Percentiles rank a stretch among this genome's conserved stretches.
These are phyloP conservation scores for Dromococcyx pavoninus DNA, from an alignment of 2,797 vertebrate genomes.

Conservation along the genomic window DNA sequence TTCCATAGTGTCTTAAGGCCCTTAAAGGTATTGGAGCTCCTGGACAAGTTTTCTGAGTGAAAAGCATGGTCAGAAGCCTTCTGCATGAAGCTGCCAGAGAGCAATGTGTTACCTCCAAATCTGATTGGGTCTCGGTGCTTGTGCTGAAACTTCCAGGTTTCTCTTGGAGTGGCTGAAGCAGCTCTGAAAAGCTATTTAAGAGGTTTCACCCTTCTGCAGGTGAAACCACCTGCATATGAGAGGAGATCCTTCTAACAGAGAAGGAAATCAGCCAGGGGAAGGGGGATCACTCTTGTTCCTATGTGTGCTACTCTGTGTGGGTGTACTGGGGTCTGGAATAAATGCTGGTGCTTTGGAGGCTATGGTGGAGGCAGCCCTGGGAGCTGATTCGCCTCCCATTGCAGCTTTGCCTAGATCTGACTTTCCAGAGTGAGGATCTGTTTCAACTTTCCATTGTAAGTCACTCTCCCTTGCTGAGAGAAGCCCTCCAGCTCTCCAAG, in stretches of 20 bases:
- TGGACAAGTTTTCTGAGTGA: neutral
- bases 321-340: neutral
- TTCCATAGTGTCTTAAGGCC: neutral
- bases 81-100: neutral
- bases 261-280: neutral
- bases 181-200: neutral
- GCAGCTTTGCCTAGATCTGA: neutral
- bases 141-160: neutral
- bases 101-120: too few species aligned
- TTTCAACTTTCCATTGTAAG: neutral
- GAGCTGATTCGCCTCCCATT: neutral
- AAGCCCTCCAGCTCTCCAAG: neutral
- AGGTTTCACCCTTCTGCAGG: neutral
- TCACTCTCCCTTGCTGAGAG: neutral
- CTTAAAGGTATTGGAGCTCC: neutral
- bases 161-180: neutral
- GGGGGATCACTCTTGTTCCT: neutral
- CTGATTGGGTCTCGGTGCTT: accelerated
- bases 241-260: neutral
- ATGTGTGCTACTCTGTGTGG: accelerated
- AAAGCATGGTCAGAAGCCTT: neutral
- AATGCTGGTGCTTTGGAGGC: neutral
- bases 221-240: accelerated
- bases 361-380: neutral
- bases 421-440: neutral